Evolutionary conservation across 2,797 vertebrate species (phyloP).

Genomic region (Hephaestus fuliginosus): DNA sequence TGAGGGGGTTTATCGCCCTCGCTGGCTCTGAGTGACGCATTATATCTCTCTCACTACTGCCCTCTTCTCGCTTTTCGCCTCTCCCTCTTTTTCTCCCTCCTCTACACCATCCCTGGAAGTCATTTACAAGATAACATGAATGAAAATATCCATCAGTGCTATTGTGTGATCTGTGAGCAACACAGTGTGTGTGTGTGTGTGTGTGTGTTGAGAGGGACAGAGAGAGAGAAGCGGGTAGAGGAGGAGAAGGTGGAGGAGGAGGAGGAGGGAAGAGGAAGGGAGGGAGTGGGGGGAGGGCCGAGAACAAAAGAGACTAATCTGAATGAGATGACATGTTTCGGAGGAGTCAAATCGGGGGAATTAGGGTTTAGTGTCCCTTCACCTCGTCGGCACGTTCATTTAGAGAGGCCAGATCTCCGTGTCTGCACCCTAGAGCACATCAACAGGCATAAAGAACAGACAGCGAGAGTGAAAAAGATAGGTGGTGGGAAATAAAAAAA

Average conservation of each 20-base stretch:
- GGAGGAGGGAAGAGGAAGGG: constrained; percentile 27
- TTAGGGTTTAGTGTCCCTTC: constrained; percentile 85
- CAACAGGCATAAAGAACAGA: constrained; percentile 70
- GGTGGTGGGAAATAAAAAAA: constrained; percentile 50
- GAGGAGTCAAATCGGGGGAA: constrained; percentile 85
- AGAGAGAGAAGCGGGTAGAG: constrained; percentile 31
- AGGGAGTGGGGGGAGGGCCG: constrained; percentile 64
- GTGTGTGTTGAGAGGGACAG: constrained; percentile 43
- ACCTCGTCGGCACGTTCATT: constrained; percentile 80
- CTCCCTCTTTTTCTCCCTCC: constrained; percentile 44
- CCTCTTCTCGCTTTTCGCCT: constrained; percentile 60
- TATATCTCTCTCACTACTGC: constrained; percentile 74
- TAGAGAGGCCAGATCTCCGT: constrained; percentile 76
- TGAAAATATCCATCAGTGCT: constrained; percentile 84
- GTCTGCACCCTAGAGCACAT: constrained; percentile 65
- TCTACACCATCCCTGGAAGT: constrained; percentile 83
- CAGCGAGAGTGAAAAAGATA: constrained; percentile 60
- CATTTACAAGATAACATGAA: constrained; percentile 88
- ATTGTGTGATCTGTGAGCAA: constrained; percentile 79
- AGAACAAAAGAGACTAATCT: constrained; percentile 88
- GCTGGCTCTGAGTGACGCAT: constrained; percentile 77
- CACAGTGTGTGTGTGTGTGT: constrained; percentile 48
- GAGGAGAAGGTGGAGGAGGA: constrained; percentile 29
- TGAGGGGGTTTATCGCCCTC: constrained; percentile 66
- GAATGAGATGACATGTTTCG: constrained; percentile 86